Evolutionary conservation across 1,140 invertebrate species (phyloP).

Genomic region (Pseudomyrmex pallidus): DNA sequence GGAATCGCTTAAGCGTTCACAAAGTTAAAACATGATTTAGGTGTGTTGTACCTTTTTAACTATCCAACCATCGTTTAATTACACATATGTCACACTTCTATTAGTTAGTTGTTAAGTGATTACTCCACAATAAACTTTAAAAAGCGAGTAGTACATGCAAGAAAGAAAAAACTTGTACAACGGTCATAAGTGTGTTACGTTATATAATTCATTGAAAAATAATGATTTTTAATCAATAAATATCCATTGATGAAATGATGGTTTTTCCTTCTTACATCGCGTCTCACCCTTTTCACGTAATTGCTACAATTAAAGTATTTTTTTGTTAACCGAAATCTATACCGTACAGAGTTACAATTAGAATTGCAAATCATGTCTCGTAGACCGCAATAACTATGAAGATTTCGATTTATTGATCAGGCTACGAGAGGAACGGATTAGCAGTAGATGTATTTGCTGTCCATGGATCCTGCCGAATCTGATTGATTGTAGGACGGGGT

Average conservation of each 20-base stretch:
- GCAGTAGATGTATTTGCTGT: constrained; percentile 79
- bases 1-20: constrained; percentile 67
- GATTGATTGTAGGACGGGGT: constrained; percentile 84
- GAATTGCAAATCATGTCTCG: constrained; percentile 75
- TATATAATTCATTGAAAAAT: constrained; percentile 42
- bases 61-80: constrained; percentile 37
- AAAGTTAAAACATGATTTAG: constrained; percentile 70
- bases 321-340: constrained; percentile 74
- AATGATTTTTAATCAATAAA: constrained; percentile 23
- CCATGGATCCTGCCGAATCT: constrained; percentile 85
- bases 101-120: constrained; percentile 52
- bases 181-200: constrained; percentile 21
- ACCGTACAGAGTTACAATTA: constrained; percentile 78
- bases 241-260: constrained; percentile 22
- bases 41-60: constrained; percentile 41
- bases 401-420: constrained; percentile 72
- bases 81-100: constrained; percentile 28
- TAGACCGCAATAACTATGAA: constrained; percentile 76
- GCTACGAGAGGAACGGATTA: constrained; percentile 85
- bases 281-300: constrained; percentile 5
- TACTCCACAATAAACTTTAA: constrained; percentile 62
- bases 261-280: background rate
- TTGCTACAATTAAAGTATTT: constrained; percentile 49
- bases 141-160: constrained; percentile 54
- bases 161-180: constrained; percentile 39